Conservation (phyloP, 2,888 invertebrate genomes). For the Clunio marinus region DNA sequence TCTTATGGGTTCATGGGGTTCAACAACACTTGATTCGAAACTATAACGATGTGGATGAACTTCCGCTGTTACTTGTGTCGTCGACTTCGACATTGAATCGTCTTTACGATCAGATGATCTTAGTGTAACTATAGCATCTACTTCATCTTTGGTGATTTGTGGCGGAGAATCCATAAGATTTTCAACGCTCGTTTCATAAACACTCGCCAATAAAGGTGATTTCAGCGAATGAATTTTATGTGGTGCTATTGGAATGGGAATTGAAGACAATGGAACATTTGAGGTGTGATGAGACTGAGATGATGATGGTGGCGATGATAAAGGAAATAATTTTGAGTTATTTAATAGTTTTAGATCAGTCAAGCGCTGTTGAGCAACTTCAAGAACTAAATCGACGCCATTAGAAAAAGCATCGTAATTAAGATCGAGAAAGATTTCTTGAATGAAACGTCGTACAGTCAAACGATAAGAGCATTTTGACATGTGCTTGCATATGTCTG, state of each 20-base stretch:
- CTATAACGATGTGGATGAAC: conserved; percentile 4
- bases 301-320: conserved; percentile 9
- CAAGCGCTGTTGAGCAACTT: background rate
- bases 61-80: conserved; percentile 26
- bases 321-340: conserved; percentile 2
- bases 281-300: background rate
- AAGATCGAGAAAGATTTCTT: conserved; percentile 88
- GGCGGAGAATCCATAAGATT: conserved; percentile 46
- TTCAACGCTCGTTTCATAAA: conserved; percentile 53
- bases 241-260: background rate
- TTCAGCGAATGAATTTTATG: conserved; percentile 43
- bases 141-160: conserved; percentile 41
- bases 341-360: conserved; percentile 12
- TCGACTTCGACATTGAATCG: background rate
- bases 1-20: conserved; percentile 40
- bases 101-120: background rate
- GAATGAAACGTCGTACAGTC: conserved; percentile 78
- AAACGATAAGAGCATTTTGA: conserved; percentile 77
- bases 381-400: conserved; percentile 54
- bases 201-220: conserved; percentile 52
- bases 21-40: background rate
- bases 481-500: conserved; percentile 79
- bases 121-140: conserved; percentile 26
- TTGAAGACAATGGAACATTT: background rate
- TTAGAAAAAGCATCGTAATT: conserved; percentile 62